A percentile compares a stretch with the other conserved stretches of the same genome.
Evolutionary conservation across 1,140 invertebrate species (phyloP).

Genomic region (Amphibalanus amphitrite): DNA sequence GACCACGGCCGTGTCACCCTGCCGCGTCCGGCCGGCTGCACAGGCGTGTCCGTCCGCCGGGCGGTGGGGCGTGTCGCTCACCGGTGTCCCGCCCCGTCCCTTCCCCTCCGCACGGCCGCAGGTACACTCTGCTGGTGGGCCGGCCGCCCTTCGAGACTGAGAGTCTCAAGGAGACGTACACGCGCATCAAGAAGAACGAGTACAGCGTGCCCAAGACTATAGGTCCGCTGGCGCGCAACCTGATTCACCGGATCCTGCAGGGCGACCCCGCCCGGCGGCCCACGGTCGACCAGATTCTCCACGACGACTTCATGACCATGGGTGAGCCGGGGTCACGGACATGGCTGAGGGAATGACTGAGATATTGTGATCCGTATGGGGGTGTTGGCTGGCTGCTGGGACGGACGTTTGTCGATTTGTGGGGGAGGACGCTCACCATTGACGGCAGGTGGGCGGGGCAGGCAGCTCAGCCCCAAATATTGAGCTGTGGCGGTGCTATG

Average conservation of each 20-base stretch:
- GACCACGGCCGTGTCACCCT: too few species aligned
- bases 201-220: constrained; percentile 38
- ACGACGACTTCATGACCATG: constrained; percentile 36
- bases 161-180: constrained; percentile 42
- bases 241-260: constrained; percentile 37
- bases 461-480: too few species aligned
- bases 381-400: too few species aligned
- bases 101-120: constrained; percentile 30
- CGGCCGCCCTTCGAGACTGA: constrained; percentile 48
- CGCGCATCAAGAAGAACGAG: constrained; percentile 40
- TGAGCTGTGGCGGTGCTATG: too few species aligned
- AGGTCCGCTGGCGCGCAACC: constrained; percentile 27
- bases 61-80: too few species aligned
- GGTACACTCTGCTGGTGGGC: constrained; percentile 43
- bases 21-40: too few species aligned
- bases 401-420: too few species aligned
- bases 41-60: too few species aligned
- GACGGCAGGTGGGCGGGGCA: too few species aligned
- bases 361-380: too few species aligned
- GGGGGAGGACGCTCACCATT: too few species aligned
- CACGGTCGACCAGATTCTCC: constrained; percentile 34
- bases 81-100: constrained; percentile 21
- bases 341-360: too few species aligned
- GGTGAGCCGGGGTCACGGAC: constrained; percentile 22
- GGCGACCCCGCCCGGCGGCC: constrained; percentile 37